Conservation (phyloP, 2,888 invertebrate genomes). For the Hydrotaea diabolus region DNA sequence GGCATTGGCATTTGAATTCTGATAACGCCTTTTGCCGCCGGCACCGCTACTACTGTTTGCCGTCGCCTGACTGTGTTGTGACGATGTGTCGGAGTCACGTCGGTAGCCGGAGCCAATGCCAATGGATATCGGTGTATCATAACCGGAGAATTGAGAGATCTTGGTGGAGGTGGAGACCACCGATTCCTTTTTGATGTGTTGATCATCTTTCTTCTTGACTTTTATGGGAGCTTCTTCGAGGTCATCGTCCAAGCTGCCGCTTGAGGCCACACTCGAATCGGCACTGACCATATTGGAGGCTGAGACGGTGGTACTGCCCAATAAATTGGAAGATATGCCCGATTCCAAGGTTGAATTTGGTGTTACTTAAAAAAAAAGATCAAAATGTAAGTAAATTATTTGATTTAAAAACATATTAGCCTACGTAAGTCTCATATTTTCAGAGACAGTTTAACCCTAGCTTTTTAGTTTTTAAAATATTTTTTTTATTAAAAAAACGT, state of each 20-base stretch:
- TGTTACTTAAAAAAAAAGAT: constrained; percentile 73
- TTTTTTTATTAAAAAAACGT: too few relatives aligned
- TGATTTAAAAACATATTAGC: too few relatives aligned
- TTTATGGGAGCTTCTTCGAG: constrained; percentile 79
- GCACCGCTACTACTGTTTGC: constrained; percentile 69
- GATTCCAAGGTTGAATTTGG: constrained; percentile 81
- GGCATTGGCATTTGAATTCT: constrained; percentile 67
- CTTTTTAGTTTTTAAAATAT: too few relatives aligned
- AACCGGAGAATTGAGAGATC: constrained; percentile 77
- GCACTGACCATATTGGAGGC: constrained; percentile 82
- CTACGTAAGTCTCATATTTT: too few relatives aligned
- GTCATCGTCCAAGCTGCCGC: constrained; percentile 81
- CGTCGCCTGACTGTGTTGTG: constrained; percentile 71
- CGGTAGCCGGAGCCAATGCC: constrained; percentile 71
- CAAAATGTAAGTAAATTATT: not conserved
- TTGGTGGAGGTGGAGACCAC: constrained; percentile 80
- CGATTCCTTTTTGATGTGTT: constrained; percentile 80
- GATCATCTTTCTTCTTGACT: constrained; percentile 80
- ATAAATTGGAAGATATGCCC: constrained; percentile 83
- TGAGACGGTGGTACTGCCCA: constrained; percentile 87
- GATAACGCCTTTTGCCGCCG: constrained; percentile 73
- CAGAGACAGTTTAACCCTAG: too few relatives aligned
- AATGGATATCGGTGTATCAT: constrained; percentile 72
- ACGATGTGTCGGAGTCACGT: constrained; percentile 74
- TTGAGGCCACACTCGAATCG: constrained; percentile 82